Percentiles rank a stretch among this genome's conserved stretches.
phyloP scores from a whole-genome alignment of 2,888 invertebrate genomes.

The Odontocolon sp. region DNA sequence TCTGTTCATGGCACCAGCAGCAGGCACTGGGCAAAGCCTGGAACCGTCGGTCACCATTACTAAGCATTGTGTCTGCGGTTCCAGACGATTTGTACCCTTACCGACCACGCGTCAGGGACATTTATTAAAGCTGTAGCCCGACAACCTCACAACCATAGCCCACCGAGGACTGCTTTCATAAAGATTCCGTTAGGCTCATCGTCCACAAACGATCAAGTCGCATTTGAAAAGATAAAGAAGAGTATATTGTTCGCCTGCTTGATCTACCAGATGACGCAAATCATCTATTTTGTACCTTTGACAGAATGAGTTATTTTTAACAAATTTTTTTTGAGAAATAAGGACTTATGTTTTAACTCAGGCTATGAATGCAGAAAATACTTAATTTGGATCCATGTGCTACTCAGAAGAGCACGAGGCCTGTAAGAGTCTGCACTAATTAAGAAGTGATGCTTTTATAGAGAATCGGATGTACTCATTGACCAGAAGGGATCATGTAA shows the following conservation, averaged over 20 bases:
- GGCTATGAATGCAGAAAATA: no score
- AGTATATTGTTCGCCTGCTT: background rate
- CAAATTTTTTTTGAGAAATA: no score
- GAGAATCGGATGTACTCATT: no score
- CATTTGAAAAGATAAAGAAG: background rate
- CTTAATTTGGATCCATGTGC: no score
- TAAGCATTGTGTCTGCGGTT: slow-evolving; percentile 79
- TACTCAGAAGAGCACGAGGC: no score
- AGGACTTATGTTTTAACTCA: no score
- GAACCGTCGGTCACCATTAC: slow-evolving; percentile 76
- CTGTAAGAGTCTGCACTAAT: no score
- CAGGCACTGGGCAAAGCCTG: slow-evolving; percentile 57
- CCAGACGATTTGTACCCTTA: slow-evolving; percentile 77
- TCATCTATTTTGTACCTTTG: background rate
- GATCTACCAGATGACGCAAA: background rate
- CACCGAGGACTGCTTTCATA: slow-evolving; percentile 26
- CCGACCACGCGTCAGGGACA: slow-evolving; percentile 72
- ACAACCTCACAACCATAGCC: background rate
- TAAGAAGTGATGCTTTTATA: no score
- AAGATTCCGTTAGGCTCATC: slow-evolving; percentile 2
- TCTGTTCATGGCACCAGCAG: slow-evolving; percentile 35
- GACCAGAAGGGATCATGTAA: no score
- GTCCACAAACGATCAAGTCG: slow-evolving; percentile 11
- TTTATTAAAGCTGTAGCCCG: slow-evolving; percentile 72
- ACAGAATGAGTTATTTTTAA: no score